Evolutionary conservation across 2,113 vertebrate species (phyloP).

Genomic region (Alexandromys fortis): DNA sequence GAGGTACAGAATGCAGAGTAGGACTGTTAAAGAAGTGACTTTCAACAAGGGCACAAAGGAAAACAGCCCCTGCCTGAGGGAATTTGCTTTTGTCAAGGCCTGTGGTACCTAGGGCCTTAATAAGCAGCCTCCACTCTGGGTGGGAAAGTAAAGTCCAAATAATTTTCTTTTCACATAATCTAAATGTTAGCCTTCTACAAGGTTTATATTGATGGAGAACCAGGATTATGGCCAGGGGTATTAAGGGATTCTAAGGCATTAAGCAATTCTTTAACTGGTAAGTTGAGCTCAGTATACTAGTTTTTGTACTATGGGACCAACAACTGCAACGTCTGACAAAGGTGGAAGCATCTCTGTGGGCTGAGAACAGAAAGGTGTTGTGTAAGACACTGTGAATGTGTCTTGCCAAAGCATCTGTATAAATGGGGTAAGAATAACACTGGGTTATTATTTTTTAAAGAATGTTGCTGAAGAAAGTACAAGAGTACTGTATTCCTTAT

Average conservation of each 20-base stretch:
- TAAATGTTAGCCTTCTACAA: background rate
- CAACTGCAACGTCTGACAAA: background rate
- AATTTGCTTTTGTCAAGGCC: background rate
- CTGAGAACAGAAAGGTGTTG: background rate
- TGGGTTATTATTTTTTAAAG: constrained; percentile 80
- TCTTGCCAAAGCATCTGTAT: background rate
- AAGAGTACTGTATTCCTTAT: constrained; percentile 92
- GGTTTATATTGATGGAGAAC: background rate
- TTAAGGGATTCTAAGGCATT: background rate
- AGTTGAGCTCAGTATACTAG: background rate
- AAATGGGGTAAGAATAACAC: background rate
- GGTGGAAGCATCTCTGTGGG: background rate
- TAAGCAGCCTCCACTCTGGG: background rate
- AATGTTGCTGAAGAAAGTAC: constrained; percentile 88
- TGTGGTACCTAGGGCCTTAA: background rate
- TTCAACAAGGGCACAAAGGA: background rate
- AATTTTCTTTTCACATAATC: background rate
- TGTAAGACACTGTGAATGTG: background rate
- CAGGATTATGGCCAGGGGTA: background rate
- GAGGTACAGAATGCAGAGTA: background rate
- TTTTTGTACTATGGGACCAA: background rate
- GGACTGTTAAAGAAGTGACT: background rate
- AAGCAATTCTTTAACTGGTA: background rate
- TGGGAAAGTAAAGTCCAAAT: background rate
- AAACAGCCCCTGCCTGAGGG: background rate